Evolutionary conservation across 2,113 vertebrate species (phyloP).

Genomic region (Chauna torquata): DNA sequence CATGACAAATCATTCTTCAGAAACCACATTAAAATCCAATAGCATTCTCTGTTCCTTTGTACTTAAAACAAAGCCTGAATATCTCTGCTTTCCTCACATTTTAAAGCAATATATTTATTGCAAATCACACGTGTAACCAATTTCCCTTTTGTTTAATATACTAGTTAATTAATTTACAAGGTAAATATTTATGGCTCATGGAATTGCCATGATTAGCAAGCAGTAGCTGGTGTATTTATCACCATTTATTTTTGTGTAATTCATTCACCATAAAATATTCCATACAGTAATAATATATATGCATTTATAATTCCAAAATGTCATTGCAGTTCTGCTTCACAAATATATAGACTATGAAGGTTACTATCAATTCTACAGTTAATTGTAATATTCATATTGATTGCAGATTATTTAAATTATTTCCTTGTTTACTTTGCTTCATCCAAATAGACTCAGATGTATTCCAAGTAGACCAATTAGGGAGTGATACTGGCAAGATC

Average conservation of each 20-base stretch:
- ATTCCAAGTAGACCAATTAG: not conserved
- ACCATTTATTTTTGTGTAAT: not conserved
- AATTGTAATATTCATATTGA: not conserved
- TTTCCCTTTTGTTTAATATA: not conserved
- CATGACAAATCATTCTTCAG: not conserved
- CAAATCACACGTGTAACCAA: not conserved
- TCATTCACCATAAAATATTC: not conserved
- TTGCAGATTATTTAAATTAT: not conserved
- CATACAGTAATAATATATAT: not conserved
- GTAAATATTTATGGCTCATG: not conserved
- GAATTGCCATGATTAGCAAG: not conserved
- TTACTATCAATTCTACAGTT: not conserved
- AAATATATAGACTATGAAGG: not conserved
- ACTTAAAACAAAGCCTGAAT: not conserved
- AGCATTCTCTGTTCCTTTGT: not conserved
- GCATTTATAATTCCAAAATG: not conserved
- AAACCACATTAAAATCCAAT: not conserved
- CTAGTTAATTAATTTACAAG: not conserved
- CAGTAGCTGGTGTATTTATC: not conserved
- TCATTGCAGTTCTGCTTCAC: not conserved
- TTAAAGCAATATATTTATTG: not conserved
- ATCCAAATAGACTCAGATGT: not conserved
- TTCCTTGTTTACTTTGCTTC: not conserved
- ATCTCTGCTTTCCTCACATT: not conserved
- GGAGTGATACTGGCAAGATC: not conserved